Evolutionary conservation across 2,113 vertebrate species (phyloP).

Genomic region (Seriola rivoliana): DNA sequence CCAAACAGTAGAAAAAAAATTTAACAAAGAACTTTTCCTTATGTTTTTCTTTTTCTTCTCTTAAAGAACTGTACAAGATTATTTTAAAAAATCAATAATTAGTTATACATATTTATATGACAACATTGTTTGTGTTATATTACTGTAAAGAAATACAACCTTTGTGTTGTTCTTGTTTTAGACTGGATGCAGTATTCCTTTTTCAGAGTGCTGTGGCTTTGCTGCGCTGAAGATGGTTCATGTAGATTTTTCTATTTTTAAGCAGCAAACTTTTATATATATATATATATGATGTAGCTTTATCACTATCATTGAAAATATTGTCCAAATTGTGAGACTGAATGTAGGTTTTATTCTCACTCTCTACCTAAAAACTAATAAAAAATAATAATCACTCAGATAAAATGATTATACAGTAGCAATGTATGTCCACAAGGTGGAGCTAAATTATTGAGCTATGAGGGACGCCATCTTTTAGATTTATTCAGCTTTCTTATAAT

Average conservation of each 20-base stretch:
- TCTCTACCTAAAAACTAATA: background rate
- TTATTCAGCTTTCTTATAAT: background rate
- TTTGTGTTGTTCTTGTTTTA: constrained; percentile 46
- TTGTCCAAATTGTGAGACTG: background rate
- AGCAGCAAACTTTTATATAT: constrained; percentile 4
- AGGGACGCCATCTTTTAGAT: background rate
- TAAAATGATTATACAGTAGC: background rate
- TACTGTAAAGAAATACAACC: constrained; percentile 78
- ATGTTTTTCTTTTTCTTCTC: constrained; percentile 50
- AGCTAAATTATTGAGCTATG: constrained; percentile 13
- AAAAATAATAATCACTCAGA: background rate
- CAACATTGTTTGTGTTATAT: constrained; percentile 78
- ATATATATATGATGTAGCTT: background rate
- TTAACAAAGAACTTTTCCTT: constrained; percentile 56
- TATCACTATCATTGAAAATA: constrained; percentile 11
- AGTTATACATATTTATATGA: constrained; percentile 85
- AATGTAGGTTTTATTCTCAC: constrained; percentile 22
- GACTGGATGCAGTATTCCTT: constrained; percentile 81
- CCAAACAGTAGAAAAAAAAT: constrained; percentile 77
- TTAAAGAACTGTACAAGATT: constrained; percentile 85
- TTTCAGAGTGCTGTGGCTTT: constrained; percentile 46
- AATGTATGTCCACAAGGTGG: constrained; percentile 50
- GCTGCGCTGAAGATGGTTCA: constrained; percentile 27
- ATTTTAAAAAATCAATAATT: constrained; percentile 81
- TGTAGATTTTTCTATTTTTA: background rate